phyloP scores from a whole-genome alignment of 23 tunicate genomes.

The Oikopleura vanhoeffeni region DNA sequence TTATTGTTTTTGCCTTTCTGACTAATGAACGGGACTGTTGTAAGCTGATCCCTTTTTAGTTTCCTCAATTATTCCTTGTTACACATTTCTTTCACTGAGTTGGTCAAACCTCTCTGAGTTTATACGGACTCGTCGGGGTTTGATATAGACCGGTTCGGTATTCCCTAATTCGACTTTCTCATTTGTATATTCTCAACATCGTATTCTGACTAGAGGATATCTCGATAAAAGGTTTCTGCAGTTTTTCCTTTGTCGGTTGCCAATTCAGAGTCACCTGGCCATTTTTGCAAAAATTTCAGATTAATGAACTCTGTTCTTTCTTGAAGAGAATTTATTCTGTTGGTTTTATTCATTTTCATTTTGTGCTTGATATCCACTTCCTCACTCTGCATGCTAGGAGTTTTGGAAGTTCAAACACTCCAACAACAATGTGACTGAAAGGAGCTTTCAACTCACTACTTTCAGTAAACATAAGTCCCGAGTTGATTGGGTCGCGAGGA shows the following conservation, averaged over 20 bases:
- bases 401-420: neutral
- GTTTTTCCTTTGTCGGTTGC: neutral
- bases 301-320: neutral
- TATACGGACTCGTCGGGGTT: neutral
- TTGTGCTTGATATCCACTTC: neutral
- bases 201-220: neutral
- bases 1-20: neutral
- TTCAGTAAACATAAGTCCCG: neutral
- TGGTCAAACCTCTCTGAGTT: neutral
- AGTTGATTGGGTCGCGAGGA: neutral
- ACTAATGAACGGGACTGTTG: neutral
- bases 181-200: neutral
- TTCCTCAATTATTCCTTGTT: neutral
- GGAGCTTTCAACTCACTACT: neutral
- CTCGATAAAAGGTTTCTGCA: neutral
- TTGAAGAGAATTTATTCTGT: neutral
- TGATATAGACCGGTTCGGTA: neutral
- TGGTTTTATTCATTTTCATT: neutral
- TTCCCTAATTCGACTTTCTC: neutral
- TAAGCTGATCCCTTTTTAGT: neutral
- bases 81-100: neutral
- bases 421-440: neutral
- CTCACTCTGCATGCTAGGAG: neutral
- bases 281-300: neutral
- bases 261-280: neutral